Evolutionary conservation across 2,888 invertebrate genomes (phyloP), one percentile per base, ranked within the genome.

Genomic region (Prenolepis imparis): DNA sequence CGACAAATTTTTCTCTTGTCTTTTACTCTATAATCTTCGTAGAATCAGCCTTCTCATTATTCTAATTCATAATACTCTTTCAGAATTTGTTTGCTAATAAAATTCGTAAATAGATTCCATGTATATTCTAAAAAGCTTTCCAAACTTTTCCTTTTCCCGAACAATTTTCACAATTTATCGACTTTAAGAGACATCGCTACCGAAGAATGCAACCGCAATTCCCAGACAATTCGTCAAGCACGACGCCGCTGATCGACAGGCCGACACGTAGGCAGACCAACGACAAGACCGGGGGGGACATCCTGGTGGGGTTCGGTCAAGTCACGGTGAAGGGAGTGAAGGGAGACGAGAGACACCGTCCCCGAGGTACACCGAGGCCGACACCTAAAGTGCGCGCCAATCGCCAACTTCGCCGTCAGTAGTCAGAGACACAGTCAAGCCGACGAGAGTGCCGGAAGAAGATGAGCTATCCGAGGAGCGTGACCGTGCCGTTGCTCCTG

Each of bases 311-410:
- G 89, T 87, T 44, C 24, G 78, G 67, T 72, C 57, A 67, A 82
- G 82, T 61, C 72, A 81, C 84, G 93, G 91, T 93, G 93, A 93
- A 92, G 92, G 92, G 81, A 87, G 93, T 92, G 93, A 93, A 93
- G 93, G 92, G 92, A 91, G 90, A 85, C 85, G 86, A 84, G 86
- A 84, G n/a, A 80, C 86, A 85, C 64, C 78, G 86, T 87, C 55
- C 70, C 88, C 32, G 78, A 80, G 44, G 70, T 70, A 44, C 18
- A 80, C 78, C 70, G 90, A 87, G 88, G 91, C 88, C 88, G 89
- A 87, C 66, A 67, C 28, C 77, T 89, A 90, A 72, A 85, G 72
- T 78, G 52, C 63, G 80, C 87, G 86, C 87, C 88, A 85, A 88
- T 90, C 87, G 80, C 92, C 91, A 92, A 94, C 92, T 92, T 59